Evolutionary conservation across 2,888 invertebrate genomes (phyloP), one percentile per base, ranked within the genome.

Genomic region (Phasia obesa): DNA sequence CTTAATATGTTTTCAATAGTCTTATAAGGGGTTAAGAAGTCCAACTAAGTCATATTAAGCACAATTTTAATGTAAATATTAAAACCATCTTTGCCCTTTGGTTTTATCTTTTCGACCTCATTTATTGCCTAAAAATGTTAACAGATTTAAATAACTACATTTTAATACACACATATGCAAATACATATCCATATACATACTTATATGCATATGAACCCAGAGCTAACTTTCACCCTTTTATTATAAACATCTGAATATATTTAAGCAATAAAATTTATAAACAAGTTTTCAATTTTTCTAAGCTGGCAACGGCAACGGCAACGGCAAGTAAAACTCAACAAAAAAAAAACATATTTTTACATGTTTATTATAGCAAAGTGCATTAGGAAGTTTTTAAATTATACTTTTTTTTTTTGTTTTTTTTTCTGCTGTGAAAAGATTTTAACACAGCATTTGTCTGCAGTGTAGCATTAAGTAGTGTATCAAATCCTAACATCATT

Each of bases 331-430:
- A 59, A 55, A 1, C 19, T 1, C 13, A 13, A 19, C 1, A 19
- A 9, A 44, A 44, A 44, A 23, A 60, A 38, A 11, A 13, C 38
- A 25, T 44, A 44, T 7, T 60, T 9, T 17, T 13, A 60, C 11
- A 60, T 44, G 23, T 49, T 47, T 27, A 27, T 31, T 15, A 15
- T 3, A 31, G 64, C 19, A 64, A 47, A 64, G 27, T 64, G 31
- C 47, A 49, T 64, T 49, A 64, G 15, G 17, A 69, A 69, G 55
- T 69, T 69, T 69, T 69, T 42, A 65, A 65, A 65, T 23, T 65
- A 35, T 42, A 51, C 47, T 13, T 27, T 15, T 55, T n/a, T 9
- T 51, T n/a, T 51, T 23, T 17, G 19, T 51, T n/a, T 19, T 49
- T 51, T n/a, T 19, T 49, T 47, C 51, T 21, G 2, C 13, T 38